Percentiles rank a stretch among this genome's conserved stretches.
These are phyloP conservation scores for Regulus satrapa DNA, from an alignment of 2,113 vertebrate genomes.

Conservation along the genomic window DNA sequence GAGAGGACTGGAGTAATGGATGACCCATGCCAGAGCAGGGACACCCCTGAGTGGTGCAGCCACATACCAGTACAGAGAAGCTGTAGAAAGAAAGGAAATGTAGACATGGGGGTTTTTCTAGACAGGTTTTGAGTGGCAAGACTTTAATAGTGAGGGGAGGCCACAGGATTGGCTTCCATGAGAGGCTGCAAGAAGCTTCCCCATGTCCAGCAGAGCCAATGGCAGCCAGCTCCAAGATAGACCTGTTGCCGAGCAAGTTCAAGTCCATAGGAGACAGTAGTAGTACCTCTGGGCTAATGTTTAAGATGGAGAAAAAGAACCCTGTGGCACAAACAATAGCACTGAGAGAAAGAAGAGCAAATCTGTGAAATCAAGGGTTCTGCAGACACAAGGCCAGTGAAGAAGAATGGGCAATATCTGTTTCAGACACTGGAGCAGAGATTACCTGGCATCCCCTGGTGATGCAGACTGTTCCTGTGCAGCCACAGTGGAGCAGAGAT, in stretches of 20 bases:
- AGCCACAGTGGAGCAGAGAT: neutral
- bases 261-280: fast-evolving
- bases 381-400: neutral
- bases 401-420: neutral
- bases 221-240: neutral
- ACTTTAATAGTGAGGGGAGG: neutral
- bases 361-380: neutral
- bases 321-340: neutral
- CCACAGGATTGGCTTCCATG: neutral
- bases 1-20: neutral
- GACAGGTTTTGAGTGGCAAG: neutral
- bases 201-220: neutral
- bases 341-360: neutral
- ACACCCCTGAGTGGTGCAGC: neutral
- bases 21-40: neutral
- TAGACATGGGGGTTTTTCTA: too few relatives aligned
- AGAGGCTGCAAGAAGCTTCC: neutral
- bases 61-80: neutral
- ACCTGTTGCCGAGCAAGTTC: fast-evolving
- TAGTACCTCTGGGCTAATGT: neutral
- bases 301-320: neutral
- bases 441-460: fast-evolving
- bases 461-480: too few relatives aligned
- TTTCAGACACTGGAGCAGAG: neutral
- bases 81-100: neutral